Conservation (phyloP, 2,113 vertebrate genomes). For the Zosterops japonicus region DNA sequence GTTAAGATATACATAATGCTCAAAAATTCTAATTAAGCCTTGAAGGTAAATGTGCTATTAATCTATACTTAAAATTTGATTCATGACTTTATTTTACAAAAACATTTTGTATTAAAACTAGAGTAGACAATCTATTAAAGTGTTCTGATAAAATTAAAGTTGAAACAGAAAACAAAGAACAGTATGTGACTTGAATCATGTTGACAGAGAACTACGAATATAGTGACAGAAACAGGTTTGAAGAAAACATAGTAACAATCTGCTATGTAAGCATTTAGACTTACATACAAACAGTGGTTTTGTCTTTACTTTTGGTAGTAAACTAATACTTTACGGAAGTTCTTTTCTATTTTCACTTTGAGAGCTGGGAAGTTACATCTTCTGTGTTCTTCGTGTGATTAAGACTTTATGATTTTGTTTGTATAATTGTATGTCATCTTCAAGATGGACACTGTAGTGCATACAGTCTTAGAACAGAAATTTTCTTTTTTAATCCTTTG, state of each 20-base stretch:
- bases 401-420: background rate
- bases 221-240: background rate
- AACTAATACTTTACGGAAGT: background rate
- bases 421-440: background rate
- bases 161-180: background rate
- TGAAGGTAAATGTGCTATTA: background rate
- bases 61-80: background rate
- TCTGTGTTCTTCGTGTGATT: background rate
- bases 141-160: background rate
- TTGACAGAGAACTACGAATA: background rate
- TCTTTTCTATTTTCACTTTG: background rate
- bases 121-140: background rate
- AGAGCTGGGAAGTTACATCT: background rate
- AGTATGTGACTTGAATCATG: background rate
- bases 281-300: background rate
- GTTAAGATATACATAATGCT: background rate
- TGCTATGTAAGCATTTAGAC: background rate
- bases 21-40: background rate
- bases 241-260: background rate
- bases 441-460: background rate
- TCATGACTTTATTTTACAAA: background rate
- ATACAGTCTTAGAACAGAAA: background rate
- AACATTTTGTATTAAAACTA: background rate
- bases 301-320: background rate
- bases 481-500: background rate